Percentiles rank a stretch among this genome's conserved stretches.
These are phyloP conservation scores for Myotis brandtii DNA, from an alignment of 2,113 vertebrate species.

Conservation along the genomic window DNA sequence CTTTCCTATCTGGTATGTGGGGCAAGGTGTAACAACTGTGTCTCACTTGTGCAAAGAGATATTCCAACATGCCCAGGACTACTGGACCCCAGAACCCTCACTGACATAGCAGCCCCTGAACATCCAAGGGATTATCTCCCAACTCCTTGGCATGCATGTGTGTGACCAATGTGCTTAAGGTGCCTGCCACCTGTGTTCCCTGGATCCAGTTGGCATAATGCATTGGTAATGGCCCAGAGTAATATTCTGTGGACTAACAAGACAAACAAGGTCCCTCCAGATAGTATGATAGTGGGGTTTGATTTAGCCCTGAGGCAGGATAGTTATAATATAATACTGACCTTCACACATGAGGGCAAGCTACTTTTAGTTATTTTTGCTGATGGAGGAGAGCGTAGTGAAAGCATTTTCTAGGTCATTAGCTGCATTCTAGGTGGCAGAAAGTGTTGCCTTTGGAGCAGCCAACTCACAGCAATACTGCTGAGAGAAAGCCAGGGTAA, in stretches of 20 bases:
- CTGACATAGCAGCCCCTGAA: neutral
- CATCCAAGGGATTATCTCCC: neutral
- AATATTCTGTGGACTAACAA: neutral
- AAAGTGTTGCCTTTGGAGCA: neutral
- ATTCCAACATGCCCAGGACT: neutral
- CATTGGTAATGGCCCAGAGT: neutral
- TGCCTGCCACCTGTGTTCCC: neutral
- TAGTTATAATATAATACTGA: neutral
- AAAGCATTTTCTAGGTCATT: conserved; percentile 51
- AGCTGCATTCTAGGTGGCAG: neutral
- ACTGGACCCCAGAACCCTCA: neutral
- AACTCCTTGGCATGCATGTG: neutral
- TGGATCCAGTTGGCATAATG: neutral
- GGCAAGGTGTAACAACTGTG: neutral
- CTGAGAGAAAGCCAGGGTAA: conserved; percentile 28
- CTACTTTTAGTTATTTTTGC: conserved; percentile 4
- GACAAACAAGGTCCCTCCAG: neutral
- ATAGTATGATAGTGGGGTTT: neutral
- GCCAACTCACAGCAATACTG: neutral
- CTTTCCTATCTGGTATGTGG: neutral
- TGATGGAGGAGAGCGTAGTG: neutral
- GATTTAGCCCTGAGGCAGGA: neutral
- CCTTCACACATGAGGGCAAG: neutral
- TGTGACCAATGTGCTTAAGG: neutral
- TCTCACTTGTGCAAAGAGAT: neutral